Percentiles rank a stretch among this genome's conserved stretches.
These are phyloP conservation scores for Heterotis niloticus DNA, from an alignment of 2,113 vertebrate species.

Conservation along the genomic window DNA sequence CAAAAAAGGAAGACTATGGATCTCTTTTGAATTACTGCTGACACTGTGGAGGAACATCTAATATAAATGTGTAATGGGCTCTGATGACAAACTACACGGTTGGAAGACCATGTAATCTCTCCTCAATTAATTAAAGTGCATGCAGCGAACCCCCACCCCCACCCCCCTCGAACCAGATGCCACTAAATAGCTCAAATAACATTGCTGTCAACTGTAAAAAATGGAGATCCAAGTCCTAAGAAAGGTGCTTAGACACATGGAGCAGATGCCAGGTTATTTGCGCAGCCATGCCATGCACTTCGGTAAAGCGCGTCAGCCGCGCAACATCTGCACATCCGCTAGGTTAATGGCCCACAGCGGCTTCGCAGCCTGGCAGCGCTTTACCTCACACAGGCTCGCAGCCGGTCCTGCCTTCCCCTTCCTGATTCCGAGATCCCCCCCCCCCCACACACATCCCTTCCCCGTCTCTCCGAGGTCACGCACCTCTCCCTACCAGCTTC, in stretches of 20 bases:
- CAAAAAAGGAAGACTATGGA: slow-evolving; percentile 57
- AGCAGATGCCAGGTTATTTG: slow-evolving; percentile 75
- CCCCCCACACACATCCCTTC: neutral
- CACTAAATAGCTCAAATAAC: slow-evolving; percentile 76
- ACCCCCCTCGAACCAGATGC: slow-evolving; percentile 71
- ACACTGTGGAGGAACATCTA: slow-evolving; percentile 90
- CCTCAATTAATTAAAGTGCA: slow-evolving; percentile 94
- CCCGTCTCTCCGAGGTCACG: neutral
- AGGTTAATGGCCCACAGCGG: slow-evolving; percentile 69
- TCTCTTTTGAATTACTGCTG: slow-evolving; percentile 86
- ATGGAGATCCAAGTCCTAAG: slow-evolving; percentile 76
- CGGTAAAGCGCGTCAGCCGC: slow-evolving; percentile 56
- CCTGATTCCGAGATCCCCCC: no score
- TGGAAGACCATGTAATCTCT: slow-evolving; percentile 93
- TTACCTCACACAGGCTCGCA: slow-evolving; percentile 44
- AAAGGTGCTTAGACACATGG: slow-evolving; percentile 74
- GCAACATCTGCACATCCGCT: slow-evolving; percentile 68
- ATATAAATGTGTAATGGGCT: slow-evolving; percentile 90
- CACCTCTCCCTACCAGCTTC: neutral
- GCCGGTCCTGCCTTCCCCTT: slow-evolving; percentile 14
- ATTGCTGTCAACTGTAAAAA: slow-evolving; percentile 83
- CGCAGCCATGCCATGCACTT: slow-evolving; percentile 54
- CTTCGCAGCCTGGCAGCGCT: slow-evolving; percentile 61
- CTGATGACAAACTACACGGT: slow-evolving; percentile 93
- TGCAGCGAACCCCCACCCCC: slow-evolving; percentile 52